Percentiles rank a stretch among this genome's conserved stretches.
phyloP scores from a whole-genome alignment of 1,140 invertebrate genomes.

The Drosophila aff. region DNA sequence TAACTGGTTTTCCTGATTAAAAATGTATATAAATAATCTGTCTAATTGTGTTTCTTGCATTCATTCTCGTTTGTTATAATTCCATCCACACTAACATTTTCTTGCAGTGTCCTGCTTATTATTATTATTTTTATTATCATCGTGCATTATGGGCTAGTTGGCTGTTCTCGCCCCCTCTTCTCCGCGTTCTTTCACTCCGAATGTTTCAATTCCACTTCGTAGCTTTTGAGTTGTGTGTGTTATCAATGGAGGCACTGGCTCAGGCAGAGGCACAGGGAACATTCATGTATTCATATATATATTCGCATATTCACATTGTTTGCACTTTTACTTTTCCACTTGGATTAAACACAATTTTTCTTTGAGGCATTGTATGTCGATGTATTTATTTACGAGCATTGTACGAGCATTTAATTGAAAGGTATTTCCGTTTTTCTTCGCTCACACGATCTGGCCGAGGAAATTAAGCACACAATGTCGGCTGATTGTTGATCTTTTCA shows the following conservation, averaged over 20 bases:
- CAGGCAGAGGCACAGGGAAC: slow-evolving; percentile 29
- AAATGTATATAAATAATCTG: not conserved
- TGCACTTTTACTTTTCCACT: slow-evolving; percentile 76
- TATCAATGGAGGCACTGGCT: slow-evolving; percentile 64
- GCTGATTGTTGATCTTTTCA: slow-evolving; percentile 59
- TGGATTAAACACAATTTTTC: slow-evolving; percentile 57
- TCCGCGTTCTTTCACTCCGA: slow-evolving; percentile 58
- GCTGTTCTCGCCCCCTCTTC: slow-evolving; percentile 30
- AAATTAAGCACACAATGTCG: slow-evolving; percentile 53
- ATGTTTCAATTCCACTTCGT: slow-evolving; percentile 75
- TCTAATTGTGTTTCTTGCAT: not conserved
- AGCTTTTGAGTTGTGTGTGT: slow-evolving; percentile 27
- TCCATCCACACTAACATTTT: slow-evolving; percentile 9
- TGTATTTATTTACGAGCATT: slow-evolving; percentile 54
- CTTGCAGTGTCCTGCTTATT: slow-evolving; percentile 39
- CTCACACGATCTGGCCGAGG: slow-evolving; percentile 34
- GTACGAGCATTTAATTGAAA: slow-evolving; percentile 72
- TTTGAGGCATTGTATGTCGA: slow-evolving; percentile 53
- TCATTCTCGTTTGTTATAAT: not conserved
- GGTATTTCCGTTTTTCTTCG: slow-evolving; percentile 72
- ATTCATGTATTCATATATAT: not conserved
- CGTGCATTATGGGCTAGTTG: slow-evolving; percentile 59
- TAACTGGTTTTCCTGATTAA: not conserved
- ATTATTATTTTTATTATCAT: slow-evolving; percentile 58
- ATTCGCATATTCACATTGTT: slow-evolving; percentile 65